These are phyloP conservation scores for Erythrocebus patas DNA, from an alignment of 2,113 vertebrate species.

Conservation along the genomic window DNA sequence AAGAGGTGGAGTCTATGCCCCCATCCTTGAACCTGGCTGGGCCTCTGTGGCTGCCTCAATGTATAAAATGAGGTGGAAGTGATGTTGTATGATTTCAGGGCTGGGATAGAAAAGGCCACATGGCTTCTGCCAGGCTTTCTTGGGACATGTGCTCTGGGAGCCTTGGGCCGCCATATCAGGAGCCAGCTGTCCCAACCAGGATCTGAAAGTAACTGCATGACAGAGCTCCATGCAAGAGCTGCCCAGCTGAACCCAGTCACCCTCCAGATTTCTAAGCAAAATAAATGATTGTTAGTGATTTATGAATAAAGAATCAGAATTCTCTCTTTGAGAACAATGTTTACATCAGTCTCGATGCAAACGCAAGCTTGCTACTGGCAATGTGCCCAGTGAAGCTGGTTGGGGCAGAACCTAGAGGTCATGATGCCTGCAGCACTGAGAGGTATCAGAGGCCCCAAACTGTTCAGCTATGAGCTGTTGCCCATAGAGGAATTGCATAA, in stretches of 20 bases:
- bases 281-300: background rate
- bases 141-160: background rate
- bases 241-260: background rate
- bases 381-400: background rate
- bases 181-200: background rate
- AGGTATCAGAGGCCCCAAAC: background rate
- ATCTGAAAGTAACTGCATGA: fast-evolving
- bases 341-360: background rate
- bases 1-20: fast-evolving
- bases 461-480: fast-evolving
- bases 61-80: background rate
- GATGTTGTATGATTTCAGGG: fast-evolving
- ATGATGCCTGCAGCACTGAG: background rate
- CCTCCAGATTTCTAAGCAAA: background rate
- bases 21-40: background rate
- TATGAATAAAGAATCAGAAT: background rate
- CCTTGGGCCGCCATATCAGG: background rate
- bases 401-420: background rate
- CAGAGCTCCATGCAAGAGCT: background rate
- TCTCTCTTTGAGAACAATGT: background rate
- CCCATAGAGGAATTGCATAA: fast-evolving
- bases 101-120: background rate
- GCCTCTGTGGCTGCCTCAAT: background rate
- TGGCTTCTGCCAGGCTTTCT: background rate
- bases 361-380: background rate